These are phyloP conservation scores for Limonius californicus DNA, from an alignment of 1,140 invertebrate species.

Conservation along the genomic window DNA sequence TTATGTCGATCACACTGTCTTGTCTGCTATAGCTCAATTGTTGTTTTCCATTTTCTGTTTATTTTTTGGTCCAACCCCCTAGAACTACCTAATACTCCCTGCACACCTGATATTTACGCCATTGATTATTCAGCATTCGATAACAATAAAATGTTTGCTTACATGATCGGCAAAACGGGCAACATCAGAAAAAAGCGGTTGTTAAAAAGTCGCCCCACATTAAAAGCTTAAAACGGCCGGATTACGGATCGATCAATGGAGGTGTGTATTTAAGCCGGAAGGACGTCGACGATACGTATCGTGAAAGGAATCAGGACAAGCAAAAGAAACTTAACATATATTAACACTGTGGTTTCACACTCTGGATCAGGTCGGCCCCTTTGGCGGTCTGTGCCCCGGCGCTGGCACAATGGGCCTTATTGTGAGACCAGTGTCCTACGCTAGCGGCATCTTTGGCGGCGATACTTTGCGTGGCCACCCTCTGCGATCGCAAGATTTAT, in stretches of 20 bases:
- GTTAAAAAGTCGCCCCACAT: no score
- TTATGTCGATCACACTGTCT: no score
- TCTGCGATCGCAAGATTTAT: conserved; percentile 17
- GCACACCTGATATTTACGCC: no score
- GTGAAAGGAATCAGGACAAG: neutral
- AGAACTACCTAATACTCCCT: no score
- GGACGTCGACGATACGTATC: conserved; percentile 9
- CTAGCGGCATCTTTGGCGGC: conserved; percentile 17
- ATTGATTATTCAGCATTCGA: no score
- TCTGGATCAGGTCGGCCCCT: conserved; percentile 16
- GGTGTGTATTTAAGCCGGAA: conserved; percentile 5
- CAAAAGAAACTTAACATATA: conserved; percentile 14
- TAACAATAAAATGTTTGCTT: no score
- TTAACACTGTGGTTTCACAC: conserved; percentile 17
- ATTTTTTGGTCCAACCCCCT: no score
- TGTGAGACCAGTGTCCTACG: conserved; percentile 12
- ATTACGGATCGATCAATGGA: neutral
- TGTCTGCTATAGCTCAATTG: no score
- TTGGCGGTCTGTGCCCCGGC: conserved; percentile 6
- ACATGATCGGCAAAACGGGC: no score
- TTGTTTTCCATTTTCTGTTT: no score
- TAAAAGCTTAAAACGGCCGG: no score
- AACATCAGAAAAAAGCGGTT: no score
- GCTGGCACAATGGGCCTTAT: conserved; percentile 16
- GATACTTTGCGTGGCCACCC: conserved; percentile 7